Percentiles rank a stretch among this genome's conserved stretches.
These are phyloP conservation scores for Helleia helle DNA, from an alignment of 2,888 invertebrate species.

Conservation along the genomic window DNA sequence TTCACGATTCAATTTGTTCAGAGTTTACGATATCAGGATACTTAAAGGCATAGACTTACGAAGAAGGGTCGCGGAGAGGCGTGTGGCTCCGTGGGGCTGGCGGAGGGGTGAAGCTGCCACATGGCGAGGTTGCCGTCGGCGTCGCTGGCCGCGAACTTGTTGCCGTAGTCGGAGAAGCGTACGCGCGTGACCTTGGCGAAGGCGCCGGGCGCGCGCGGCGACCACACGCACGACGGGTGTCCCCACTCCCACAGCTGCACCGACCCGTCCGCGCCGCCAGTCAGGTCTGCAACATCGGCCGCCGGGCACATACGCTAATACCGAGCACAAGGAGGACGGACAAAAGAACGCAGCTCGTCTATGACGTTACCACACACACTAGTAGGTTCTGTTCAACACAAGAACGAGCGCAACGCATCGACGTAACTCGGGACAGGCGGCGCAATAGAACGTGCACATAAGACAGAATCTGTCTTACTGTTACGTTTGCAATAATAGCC, in stretches of 20 bases:
- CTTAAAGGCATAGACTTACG: slow-evolving; percentile 82
- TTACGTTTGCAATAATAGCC: no score
- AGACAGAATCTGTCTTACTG: no score
- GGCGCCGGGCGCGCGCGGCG: slow-evolving; percentile 93
- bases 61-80: slow-evolving; percentile 84
- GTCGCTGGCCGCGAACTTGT: slow-evolving; percentile 98
- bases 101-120: slow-evolving; percentile 91
- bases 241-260: slow-evolving; percentile 99
- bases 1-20: no score
- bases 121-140: slow-evolving; percentile 97
- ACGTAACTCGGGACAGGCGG: no score
- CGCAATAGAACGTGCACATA: no score
- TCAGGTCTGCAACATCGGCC: slow-evolving; percentile 83
- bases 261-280: slow-evolving; percentile 96
- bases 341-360: neutral
- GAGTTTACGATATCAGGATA: no score
- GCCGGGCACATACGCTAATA: slow-evolving; percentile 5
- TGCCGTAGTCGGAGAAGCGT: slow-evolving; percentile 96
- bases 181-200: slow-evolving; percentile 96
- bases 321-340: no score
- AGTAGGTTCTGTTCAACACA: neutral
- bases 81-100: slow-evolving; percentile 64
- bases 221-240: slow-evolving; percentile 91
- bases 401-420: no score
- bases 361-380: slow-evolving; percentile 7